Conservation (phyloP, 2,797 vertebrate genomes). For the Limosa lapponica region DNA sequence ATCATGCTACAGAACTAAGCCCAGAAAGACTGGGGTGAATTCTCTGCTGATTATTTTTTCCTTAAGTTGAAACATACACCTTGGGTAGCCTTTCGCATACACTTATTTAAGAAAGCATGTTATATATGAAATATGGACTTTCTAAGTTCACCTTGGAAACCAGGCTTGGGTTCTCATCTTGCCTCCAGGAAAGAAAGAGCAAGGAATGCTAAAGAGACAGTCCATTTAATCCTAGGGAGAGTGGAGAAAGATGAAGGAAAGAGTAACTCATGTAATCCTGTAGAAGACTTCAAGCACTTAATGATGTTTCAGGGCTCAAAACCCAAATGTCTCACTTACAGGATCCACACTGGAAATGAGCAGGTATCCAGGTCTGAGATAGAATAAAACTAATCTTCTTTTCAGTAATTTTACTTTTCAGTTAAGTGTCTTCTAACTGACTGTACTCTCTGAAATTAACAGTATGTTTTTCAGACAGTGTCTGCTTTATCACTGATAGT, state of each 20-base stretch:
- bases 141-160: background rate
- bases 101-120: background rate
- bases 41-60: background rate
- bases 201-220: background rate
- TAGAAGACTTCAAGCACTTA: background rate
- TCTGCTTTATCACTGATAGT: background rate
- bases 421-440: background rate
- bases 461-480: background rate
- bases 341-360: background rate
- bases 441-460: background rate
- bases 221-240: background rate
- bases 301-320: background rate
- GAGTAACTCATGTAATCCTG: background rate
- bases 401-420: background rate
- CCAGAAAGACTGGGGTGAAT: background rate
- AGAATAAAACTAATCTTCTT: background rate
- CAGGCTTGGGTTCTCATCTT: background rate
- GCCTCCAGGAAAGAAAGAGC: background rate
- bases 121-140: background rate
- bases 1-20: accelerated
- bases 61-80: accelerated
- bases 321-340: background rate
- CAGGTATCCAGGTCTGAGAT: background rate
- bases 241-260: background rate
- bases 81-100: accelerated